phyloP scores from a whole-genome alignment of 2,888 invertebrate species.

The Ryuthela nishihirai region DNA sequence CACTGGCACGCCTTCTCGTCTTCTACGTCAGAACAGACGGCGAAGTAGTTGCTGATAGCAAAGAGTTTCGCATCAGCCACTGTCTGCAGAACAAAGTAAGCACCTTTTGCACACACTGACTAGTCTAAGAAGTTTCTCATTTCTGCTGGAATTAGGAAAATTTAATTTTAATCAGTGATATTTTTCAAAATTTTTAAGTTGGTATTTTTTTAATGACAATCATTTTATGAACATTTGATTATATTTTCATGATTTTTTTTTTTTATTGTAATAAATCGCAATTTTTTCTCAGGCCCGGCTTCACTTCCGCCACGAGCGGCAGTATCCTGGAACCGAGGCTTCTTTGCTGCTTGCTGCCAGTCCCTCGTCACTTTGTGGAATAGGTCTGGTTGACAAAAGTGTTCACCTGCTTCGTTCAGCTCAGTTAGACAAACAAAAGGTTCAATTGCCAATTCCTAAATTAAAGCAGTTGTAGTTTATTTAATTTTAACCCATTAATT shows the following conservation, averaged over 20 bases:
- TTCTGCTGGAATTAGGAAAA: no score
- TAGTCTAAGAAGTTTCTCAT: no score
- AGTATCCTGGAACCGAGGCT: slow-evolving; percentile 27
- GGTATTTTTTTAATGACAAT: no score
- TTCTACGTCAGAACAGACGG: slow-evolving; percentile 58
- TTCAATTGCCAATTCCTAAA: no score
- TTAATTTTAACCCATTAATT: no score
- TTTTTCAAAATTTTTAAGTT: no score
- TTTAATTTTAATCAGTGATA: no score
- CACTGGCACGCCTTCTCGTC: slow-evolving; percentile 50
- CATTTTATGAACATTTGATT: no score
- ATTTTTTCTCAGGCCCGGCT: slow-evolving; percentile 12
- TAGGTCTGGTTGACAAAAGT: slow-evolving; percentile 29
- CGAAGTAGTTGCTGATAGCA: slow-evolving; percentile 59
- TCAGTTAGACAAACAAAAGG: slow-evolving; percentile 18
- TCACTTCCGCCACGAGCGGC: slow-evolving; percentile 25
- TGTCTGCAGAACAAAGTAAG: slow-evolving; percentile 61
- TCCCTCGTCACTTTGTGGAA: slow-evolving; percentile 21
- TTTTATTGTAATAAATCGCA: no score
- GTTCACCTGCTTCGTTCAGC: slow-evolving; percentile 2
- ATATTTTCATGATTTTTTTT: no score
- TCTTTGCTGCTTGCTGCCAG: slow-evolving; percentile 17
- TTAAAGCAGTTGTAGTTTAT: no score
- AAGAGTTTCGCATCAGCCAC: slow-evolving; percentile 57
- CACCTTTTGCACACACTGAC: no score